Evolutionary conservation across 2,797 vertebrate genomes (phyloP), one percentile per base, ranked within the genome.

Genomic region (Phrynocephalus vlangalii): DNA sequence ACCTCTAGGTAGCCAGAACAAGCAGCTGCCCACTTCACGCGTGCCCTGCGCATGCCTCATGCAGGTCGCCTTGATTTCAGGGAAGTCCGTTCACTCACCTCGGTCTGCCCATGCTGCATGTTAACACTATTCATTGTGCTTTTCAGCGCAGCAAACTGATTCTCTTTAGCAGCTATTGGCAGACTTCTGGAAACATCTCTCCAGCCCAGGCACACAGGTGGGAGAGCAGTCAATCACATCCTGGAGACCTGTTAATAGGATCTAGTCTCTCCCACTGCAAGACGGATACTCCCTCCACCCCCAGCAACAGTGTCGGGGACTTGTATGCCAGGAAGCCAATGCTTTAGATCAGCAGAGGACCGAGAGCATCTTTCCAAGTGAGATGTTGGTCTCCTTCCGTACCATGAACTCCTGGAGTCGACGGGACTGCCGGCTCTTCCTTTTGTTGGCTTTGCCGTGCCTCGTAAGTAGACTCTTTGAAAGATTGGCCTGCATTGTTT

Each of bases 401-500:
- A 91, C 60, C 78, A 94, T 93, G 94, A 92, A 44, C 11, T 84
- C 52, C 1, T 15, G 4, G 1, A 20, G 28, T 83, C 85, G 83
- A 0, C n/a, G 22, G 60, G 16, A 76, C 67, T 72, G 6, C 70
- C 3, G 24, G 1, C 4, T 82, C 88, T 87, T 95, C 70, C 82
- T 88, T 67, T 78, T 48, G 52, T 73, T 94, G 83, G 71, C 16
- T 79, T 87, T 95, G 86, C 85, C 91, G 73, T 30, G 76, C 26
- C 79, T 94, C 84, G 95, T 95, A 93, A 95, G 95, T 95, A 95
- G 88, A 79, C 78, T 71, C 82, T 86, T 90, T 50, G 0, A 63
- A 52, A 56, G 44, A 0, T 0, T 92, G 88, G 33, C 1, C n/a
- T 88, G 78, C 0, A 10, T 82, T 90, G 82, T 79, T 90, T 90